Base-by-base conservation (phyloP, 2,888 invertebrate species). In the Drosophila melanosoma region DNA sequence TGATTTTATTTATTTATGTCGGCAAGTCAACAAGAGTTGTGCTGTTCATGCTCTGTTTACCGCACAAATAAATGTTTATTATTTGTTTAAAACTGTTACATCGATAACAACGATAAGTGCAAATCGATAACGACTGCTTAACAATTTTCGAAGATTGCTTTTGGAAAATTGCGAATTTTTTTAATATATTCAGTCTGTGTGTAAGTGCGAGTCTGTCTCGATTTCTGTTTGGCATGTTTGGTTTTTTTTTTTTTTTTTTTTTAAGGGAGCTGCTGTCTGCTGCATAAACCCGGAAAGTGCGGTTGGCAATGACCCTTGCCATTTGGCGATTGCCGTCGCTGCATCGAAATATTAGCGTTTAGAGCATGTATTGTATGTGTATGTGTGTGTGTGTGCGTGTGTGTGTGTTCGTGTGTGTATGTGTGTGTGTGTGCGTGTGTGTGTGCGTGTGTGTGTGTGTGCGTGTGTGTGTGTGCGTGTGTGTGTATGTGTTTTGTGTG, bases 241-340 rank as follows among this genome's bases (percentile, higher is more conserved):
- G 17, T 40, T 7, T 23, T 7, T 3, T 45, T 36, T n/a, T 40
- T 7, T 23, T 7, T 3, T 45, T 36, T 32, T 36, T n/a, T 40
- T 7, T 15, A 7, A 23, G 23, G 23, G 15, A 48, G 33, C 57
- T 20, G 20, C 54, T 60, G 71, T 72, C 79, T 74, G 80, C 67
- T 45, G 80, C 67, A 48, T 74, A 73, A 85, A 79, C 82, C 79
- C 84, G 82, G 70, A 67, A 68, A 64, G 64, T 61, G 48, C 57
- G 45, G 32, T 70, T 85, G 83, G 65, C 87, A 83, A 61, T 85
- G 88, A 88, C 89, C 89, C 88, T 88, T 85, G 81, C 23, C 79
- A 88, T 88, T 88, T 76, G 33, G 32, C 68, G 57, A 61, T 63
- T 65, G 69, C 54, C 58, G 26, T n/a, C 7, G 36, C 26, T 69